Evolutionary conservation across 1,140 invertebrate genomes (phyloP).

Genomic region (honey bee (Apis mellifera)): DNA sequence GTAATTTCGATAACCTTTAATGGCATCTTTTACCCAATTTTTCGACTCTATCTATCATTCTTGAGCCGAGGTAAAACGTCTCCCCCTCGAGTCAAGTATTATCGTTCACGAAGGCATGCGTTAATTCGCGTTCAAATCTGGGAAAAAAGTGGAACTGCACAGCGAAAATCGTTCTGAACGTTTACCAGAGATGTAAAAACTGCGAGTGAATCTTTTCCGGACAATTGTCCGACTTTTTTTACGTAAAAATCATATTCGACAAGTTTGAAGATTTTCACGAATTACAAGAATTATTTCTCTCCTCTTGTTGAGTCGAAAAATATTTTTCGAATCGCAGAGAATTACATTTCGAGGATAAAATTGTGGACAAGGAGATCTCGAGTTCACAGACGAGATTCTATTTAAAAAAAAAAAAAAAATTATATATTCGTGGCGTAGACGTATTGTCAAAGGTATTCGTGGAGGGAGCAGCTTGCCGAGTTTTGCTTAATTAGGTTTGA

Average conservation of each 20-base stretch:
- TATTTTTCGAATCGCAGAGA: no score
- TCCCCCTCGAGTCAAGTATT: background rate
- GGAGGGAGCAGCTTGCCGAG: background rate
- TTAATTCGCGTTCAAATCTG: constrained; percentile 55
- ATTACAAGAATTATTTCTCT: no score
- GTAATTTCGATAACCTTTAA: constrained; percentile 17
- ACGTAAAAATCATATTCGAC: no score
- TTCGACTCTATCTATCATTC: constrained; percentile 9
- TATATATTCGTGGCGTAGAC: no score
- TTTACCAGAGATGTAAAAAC: constrained; percentile 17
- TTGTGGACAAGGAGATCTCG: no score
- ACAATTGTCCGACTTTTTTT: background rate
- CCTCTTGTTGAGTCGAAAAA: no score
- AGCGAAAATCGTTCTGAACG: background rate
- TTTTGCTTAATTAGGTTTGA: constrained; percentile 41
- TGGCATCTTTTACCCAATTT: constrained; percentile 28
- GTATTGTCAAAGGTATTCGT: background rate
- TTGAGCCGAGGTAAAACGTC: background rate
- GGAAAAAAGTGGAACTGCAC: constrained; percentile 18
- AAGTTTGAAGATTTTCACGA: no score
- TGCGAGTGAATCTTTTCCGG: background rate
- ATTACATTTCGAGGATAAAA: no score
- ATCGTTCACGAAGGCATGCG: constrained; percentile 52
- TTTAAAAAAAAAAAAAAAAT: background rate
- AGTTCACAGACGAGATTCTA: background rate